phyloP scores from a whole-genome alignment of 2,888 invertebrate species.

The Busseola fusca region DNA sequence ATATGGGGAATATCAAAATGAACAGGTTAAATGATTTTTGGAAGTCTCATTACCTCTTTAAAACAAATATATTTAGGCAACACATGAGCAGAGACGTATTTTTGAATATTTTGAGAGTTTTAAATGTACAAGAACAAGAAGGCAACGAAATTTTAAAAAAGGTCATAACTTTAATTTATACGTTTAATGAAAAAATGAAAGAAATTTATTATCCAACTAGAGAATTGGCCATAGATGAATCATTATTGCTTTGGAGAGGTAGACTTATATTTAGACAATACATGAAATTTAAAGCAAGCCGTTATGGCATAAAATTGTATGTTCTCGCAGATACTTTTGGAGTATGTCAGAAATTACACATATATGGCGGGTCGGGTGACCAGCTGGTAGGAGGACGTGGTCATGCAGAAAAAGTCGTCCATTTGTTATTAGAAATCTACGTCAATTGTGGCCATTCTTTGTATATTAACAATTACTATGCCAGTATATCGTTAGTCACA shows the following conservation, averaged over 20 bases:
- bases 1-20: conserved; percentile 25
- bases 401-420: conserved; percentile 20
- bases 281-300: conserved; percentile 15
- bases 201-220: conserved; percentile 27
- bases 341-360: conserved; percentile 20
- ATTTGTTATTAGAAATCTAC: conserved; percentile 21
- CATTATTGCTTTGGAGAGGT: conserved; percentile 34
- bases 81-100: conserved; percentile 22
- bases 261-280: conserved; percentile 24
- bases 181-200: conserved; percentile 21
- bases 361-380: conserved; percentile 14
- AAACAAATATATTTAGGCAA: conserved; percentile 13
- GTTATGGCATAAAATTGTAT: conserved; percentile 18
- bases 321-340: conserved; percentile 18
- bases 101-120: conserved; percentile 27
- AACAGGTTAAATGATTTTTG: conserved; percentile 34
- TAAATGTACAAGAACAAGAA: conserved; percentile 27
- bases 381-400: conserved; percentile 23
- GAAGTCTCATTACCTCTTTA: conserved; percentile 30
- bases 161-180: conserved; percentile 21
- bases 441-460: conserved; percentile 23
- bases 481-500: conserved; percentile 17
- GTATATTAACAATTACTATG: conserved; percentile 21
- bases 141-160: conserved; percentile 32
- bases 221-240: conserved; percentile 37